Evolutionary conservation across 2,888 invertebrate species (phyloP).

Genomic region (Harpalus rufipes): DNA sequence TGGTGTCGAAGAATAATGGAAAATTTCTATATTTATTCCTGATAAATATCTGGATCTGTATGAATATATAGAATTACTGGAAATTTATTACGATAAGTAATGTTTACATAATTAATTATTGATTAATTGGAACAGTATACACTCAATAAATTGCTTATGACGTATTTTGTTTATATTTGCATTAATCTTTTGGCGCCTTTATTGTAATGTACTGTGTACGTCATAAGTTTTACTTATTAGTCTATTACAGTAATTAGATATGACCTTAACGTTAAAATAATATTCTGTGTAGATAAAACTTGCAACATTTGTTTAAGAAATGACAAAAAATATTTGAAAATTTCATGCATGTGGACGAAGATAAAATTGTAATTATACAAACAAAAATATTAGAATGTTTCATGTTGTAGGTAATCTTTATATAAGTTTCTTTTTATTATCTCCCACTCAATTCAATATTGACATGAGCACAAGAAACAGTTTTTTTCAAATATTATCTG

Average conservation of each 20-base stretch:
- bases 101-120: slow-evolving; percentile 40
- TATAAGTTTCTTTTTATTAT: too few relatives aligned
- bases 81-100: slow-evolving; percentile 30
- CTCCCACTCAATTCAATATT: too few relatives aligned
- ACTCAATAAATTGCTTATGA: background rate
- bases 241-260: slow-evolving; percentile 10
- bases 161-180: slow-evolving; percentile 26
- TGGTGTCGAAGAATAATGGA: background rate
- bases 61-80: slow-evolving; percentile 29
- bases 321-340: background rate
- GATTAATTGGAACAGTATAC: slow-evolving; percentile 23
- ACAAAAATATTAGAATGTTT: background rate
- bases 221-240: slow-evolving; percentile 1
- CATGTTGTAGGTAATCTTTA: too few relatives aligned
- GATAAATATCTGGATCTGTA: slow-evolving; percentile 27
- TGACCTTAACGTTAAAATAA: slow-evolving; percentile 25
- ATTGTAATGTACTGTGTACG: slow-evolving; percentile 2
- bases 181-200: slow-evolving; percentile 16
- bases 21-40: slow-evolving; percentile 20
- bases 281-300: background rate
- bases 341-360: background rate
- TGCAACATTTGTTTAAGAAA: background rate
- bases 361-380: background rate
- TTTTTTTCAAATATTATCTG: too few relatives aligned
- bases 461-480: too few relatives aligned